phyloP scores from a whole-genome alignment of 2,797 vertebrate species.

The Gambelia wislizenii region DNA sequence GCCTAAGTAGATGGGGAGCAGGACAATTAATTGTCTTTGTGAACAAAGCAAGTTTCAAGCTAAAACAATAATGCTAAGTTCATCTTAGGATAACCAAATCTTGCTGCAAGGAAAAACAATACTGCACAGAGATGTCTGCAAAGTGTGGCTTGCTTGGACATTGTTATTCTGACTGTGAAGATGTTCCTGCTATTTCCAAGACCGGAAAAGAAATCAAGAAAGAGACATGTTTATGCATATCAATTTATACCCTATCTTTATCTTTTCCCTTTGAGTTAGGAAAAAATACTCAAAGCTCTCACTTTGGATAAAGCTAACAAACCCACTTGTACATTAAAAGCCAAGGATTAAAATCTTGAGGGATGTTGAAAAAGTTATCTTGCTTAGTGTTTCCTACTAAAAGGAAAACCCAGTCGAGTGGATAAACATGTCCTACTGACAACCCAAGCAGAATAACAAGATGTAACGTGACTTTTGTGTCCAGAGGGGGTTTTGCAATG shows the following conservation, averaged over 20 bases:
- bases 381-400: constrained; percentile 4
- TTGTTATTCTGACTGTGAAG: neutral
- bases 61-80: neutral
- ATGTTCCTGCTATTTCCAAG: neutral
- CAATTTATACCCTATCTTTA: neutral
- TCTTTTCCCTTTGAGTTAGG: constrained; percentile 7
- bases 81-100: neutral
- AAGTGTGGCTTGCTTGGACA: neutral
- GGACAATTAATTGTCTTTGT: neutral
- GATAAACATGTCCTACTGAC: constrained; percentile 37
- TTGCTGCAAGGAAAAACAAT: neutral
- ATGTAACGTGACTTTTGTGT: constrained; percentile 34
- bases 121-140: neutral
- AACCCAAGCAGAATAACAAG: constrained; percentile 32
- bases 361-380: neutral
- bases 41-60: neutral
- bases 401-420: constrained; percentile 28
- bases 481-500: neutral
- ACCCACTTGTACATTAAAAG: constrained; percentile 11
- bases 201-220: neutral
- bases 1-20: no score
- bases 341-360: constrained; percentile 15
- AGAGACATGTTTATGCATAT: neutral
- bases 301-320: constrained; percentile 8
- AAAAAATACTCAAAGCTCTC: neutral